Evolutionary conservation across 2,113 vertebrate species (phyloP), one percentile per base, ranked within the genome.

Genomic region (Burhinus bistriatus): DNA sequence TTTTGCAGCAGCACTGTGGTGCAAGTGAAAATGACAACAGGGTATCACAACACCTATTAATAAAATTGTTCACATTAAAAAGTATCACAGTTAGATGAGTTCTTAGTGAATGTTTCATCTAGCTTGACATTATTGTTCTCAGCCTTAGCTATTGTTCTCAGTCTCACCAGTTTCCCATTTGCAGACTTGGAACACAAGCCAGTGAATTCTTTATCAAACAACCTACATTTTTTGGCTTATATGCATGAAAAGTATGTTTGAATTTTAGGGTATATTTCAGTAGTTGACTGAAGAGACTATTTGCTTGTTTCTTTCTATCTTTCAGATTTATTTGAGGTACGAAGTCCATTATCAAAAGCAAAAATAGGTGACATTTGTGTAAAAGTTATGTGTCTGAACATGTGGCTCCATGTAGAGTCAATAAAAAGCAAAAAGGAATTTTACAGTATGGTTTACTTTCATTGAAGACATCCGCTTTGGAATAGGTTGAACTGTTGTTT

Each of bases 161-260:
- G 8, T 75, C 20, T 93, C 18, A 83, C 12, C 6, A 21, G 40
- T 54, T 83, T 91, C 12, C 16, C 23, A 11, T 72, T 81, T 72
- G 5, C 20, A 57, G 22, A 40, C 21, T 47, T 64, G 9, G 5
- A 87, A 72, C 11, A 14, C 10, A 45, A 55, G 27, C 4, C 29
- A 32, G 5, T 12, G 30, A 45, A 38, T 45, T 79, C 34, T 84
- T 87, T 52, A 47, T 51, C 21, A 47, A 78, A 40, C 23, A 51
- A 14, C 3, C 8, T 59, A 70, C 47, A 52, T 77, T 83, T 86
- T 27, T 61, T 76, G 5, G 16, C 11, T 79, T 58, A 49, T 15
- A 54, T 29, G 40, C 0, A 0, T 52, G 16, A 52, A 47, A 91
- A 57, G 4, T 23, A 32, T 22, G 11, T 45, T 16, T 75, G 42